Evolutionary conservation across 2,113 vertebrate genomes (phyloP).

Genomic region (Phaethornis superciliosus): DNA sequence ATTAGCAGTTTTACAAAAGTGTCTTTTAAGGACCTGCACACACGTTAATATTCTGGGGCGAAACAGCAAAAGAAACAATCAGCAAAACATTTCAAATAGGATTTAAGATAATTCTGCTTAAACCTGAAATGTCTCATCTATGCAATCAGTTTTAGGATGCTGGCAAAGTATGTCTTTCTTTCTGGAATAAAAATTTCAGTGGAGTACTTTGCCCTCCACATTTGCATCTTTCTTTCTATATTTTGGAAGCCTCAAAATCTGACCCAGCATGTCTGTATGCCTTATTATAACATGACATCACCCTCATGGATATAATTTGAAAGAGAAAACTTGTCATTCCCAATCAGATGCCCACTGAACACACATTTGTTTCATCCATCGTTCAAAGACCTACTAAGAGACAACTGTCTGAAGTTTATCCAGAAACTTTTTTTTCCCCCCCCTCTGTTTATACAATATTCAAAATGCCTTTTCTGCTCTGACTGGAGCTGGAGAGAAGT

Average conservation of each 20-base stretch:
- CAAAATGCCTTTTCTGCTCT: background rate
- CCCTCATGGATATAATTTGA: conserved; percentile 20
- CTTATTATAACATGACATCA: conserved; percentile 44
- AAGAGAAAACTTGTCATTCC: conserved; percentile 30
- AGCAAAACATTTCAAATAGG: conserved; percentile 62
- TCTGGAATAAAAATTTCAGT: conserved; percentile 3
- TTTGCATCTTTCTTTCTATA: background rate
- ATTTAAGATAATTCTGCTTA: conserved; percentile 57
- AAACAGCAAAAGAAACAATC: conserved; percentile 67
- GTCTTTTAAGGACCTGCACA: conserved; percentile 56
- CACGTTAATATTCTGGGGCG: conserved; percentile 64
- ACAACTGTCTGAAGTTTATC: background rate
- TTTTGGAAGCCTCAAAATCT: background rate
- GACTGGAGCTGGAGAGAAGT: background rate
- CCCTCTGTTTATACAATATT: background rate
- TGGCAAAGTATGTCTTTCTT: background rate
- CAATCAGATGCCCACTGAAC: conserved; percentile 8
- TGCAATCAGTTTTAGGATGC: background rate
- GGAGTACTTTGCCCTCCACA: background rate
- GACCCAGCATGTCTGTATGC: background rate
- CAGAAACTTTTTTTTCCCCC: background rate
- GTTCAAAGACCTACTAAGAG: background rate
- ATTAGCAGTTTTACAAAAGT: conserved; percentile 71
- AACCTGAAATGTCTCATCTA: background rate
- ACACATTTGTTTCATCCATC: background rate